Evolutionary conservation across 2,888 invertebrate genomes (phyloP).

Genomic region (Allacma fusca): DNA sequence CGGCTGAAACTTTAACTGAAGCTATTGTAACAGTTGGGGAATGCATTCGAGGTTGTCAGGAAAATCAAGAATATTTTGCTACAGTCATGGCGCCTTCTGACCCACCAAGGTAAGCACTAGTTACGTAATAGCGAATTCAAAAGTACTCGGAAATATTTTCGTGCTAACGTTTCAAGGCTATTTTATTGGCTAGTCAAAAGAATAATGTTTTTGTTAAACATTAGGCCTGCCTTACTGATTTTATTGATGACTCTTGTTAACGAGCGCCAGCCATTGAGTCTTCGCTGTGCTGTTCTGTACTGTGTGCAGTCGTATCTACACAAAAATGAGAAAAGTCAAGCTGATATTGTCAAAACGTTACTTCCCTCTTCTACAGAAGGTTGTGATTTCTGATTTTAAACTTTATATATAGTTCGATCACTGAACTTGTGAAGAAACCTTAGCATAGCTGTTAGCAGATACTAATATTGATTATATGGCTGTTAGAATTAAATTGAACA

Average conservation of each 20-base stretch:
- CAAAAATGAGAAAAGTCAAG: constrained; percentile 89
- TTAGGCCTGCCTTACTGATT: constrained; percentile 89
- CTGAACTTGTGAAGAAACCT: too few relatives aligned
- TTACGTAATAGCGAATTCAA: neutral
- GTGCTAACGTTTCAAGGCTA: neutral
- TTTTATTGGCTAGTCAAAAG: too few relatives aligned
- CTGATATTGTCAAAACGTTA: constrained; percentile 87
- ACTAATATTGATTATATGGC: too few relatives aligned
- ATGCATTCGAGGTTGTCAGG: constrained; percentile 86
- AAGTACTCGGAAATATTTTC: neutral
- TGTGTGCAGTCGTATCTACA: constrained; percentile 96
- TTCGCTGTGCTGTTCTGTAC: constrained; percentile 94
- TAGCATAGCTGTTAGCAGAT: too few relatives aligned
- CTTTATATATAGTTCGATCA: too few relatives aligned
- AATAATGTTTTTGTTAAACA: too few relatives aligned
- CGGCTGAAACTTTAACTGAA: constrained; percentile 94
- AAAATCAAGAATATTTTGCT: constrained; percentile 91
- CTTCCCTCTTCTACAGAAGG: constrained; percentile 85
- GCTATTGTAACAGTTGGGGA: constrained; percentile 95
- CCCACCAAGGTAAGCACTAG: constrained; percentile 74
- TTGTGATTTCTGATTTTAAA: constrained; percentile 62
- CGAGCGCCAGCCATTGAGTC: constrained; percentile 90
- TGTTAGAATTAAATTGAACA: too few relatives aligned
- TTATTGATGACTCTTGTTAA: constrained; percentile 98
- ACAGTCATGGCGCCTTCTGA: constrained; percentile 89